phyloP scores from a whole-genome alignment of 2,888 invertebrate genomes.

The Lepidochitona cinerea region DNA sequence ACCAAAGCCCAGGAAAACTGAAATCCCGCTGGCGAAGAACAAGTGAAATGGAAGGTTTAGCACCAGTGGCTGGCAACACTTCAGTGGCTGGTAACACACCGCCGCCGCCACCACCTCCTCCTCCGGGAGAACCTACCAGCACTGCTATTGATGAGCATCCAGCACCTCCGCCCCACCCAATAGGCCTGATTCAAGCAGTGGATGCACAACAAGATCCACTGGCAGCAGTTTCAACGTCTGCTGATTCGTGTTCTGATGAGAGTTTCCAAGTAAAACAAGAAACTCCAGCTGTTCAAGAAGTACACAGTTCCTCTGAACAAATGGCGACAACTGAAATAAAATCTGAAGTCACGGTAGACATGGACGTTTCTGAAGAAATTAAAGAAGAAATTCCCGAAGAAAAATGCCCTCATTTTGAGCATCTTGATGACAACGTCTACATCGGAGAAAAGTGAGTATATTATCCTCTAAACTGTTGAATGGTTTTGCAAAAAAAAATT shows the following conservation, averaged over 20 bases:
- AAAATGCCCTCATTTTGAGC: conserved; percentile 81
- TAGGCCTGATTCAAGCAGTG: too few species aligned
- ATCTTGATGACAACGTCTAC: conserved; percentile 89
- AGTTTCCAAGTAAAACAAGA: too few species aligned
- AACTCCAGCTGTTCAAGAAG: too few species aligned
- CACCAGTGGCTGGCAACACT: conserved; percentile 6
- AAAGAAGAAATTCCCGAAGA: background rate
- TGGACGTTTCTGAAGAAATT: background rate
- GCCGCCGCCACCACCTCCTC: conserved; percentile 13
- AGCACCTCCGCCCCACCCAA: too few species aligned
- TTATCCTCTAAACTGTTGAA: too few species aligned
- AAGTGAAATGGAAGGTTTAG: conserved; percentile 52
- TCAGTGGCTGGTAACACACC: conserved; percentile 11
- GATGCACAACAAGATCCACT: conserved; percentile 14
- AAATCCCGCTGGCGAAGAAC: conserved; percentile 60
- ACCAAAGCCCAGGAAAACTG: conserved; percentile 47
- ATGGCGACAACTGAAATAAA: background rate
- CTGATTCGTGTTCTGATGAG: too few species aligned
- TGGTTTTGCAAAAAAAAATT: too few species aligned
- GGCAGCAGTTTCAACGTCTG: too few species aligned
- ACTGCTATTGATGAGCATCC: too few species aligned
- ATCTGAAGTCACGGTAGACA: conserved; percentile 15
- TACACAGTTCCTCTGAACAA: background rate
- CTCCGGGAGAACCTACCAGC: too few species aligned
- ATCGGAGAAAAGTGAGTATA: conserved; percentile 80